Evolutionary conservation across 2,113 vertebrate species (phyloP), one percentile per base, ranked within the genome.

Genomic region (Anser cygnoides): DNA sequence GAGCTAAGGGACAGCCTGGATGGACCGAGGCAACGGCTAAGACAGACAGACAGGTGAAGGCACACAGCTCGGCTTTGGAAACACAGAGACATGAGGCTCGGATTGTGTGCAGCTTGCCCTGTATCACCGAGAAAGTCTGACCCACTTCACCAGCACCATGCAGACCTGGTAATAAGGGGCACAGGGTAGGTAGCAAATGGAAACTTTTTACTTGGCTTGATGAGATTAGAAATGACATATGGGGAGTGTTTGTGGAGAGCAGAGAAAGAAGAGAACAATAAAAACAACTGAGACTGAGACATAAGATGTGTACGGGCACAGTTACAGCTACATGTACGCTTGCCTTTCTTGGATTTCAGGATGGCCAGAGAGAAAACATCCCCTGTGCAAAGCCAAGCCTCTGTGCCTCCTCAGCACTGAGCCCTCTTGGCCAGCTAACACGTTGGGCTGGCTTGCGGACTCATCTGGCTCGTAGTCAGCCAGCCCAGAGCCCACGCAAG

Each of bases 11-110:
- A 17, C 21, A 80, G 59, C 31, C 18, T 37, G 39, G 44, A 54
- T 50, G 44, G n/a, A 73, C 63, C 35, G 21, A 58, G 10, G 35
- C 6, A 14, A 41, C 65, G 49, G 61, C 55, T 86, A 68, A 65
- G 18, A 35, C 4, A 9, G 23, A 67, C 13, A 81, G 23, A 67
- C 13, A 81, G 31, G 29, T 62, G 31, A 86, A 73, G 35, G 26
- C 28, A 86, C 21, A 35, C 14, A 77, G 35, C n/a, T 67, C 5
- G 3, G 17, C 59, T 87, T 66, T 50, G 37, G 58, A 87, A 78
- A 14, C 31, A 74, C 1, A 0, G 29, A 77, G 31, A 39, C n/a
- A n/a, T 0, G 0, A 33, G 41, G 67, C 43, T 19, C 1, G 6
- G 39, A 71, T 89, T 41, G 39, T 23, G 43, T 46, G 50, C 33